Conservation (phyloP, 30 jellyfish, hydroid and myxozoan species). For the Mastigias papua region DNA sequence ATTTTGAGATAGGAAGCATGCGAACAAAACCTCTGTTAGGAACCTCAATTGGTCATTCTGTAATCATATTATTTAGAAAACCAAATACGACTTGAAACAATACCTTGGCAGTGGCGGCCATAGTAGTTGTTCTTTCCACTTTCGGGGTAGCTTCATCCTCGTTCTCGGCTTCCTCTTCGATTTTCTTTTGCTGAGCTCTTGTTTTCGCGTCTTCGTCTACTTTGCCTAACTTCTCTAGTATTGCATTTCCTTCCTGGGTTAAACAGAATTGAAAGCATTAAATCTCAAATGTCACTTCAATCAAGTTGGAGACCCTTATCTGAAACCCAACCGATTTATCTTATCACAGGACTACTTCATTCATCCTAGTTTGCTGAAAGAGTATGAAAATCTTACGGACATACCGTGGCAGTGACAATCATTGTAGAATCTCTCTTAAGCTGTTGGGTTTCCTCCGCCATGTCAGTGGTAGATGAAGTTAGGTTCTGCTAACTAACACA, state of each 20-base stretch:
- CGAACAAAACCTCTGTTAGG: no score
- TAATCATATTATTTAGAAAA: not conserved
- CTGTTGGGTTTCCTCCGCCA: conserved; percentile 66
- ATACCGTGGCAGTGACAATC: conserved; percentile 85
- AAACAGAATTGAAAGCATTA: not conserved
- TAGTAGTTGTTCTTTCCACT: conserved; percentile 72
- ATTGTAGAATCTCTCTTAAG: conserved; percentile 83
- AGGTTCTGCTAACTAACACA: not conserved
- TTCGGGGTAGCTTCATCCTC: conserved; percentile 44
- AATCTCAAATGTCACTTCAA: not conserved
- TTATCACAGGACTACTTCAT: no score
- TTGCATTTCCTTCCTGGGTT: conserved; percentile 69
- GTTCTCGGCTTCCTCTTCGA: conserved; percentile 56
- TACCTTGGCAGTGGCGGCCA: conserved; percentile 88
- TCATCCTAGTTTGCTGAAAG: not conserved
- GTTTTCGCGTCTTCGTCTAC: conserved; percentile 81
- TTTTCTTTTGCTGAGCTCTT: conserved; percentile 74
- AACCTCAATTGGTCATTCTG: no score
- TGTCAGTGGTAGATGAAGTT: not conserved
- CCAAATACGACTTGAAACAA: not conserved
- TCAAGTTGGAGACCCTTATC: no score
- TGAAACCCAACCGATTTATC: no score
- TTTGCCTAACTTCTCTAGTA: conserved; percentile 66
- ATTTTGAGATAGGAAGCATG: no score
- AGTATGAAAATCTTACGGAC: not conserved